These are phyloP conservation scores for Hypotaenidia okinawae DNA, from an alignment of 2,797 vertebrate species.

Conservation along the genomic window DNA sequence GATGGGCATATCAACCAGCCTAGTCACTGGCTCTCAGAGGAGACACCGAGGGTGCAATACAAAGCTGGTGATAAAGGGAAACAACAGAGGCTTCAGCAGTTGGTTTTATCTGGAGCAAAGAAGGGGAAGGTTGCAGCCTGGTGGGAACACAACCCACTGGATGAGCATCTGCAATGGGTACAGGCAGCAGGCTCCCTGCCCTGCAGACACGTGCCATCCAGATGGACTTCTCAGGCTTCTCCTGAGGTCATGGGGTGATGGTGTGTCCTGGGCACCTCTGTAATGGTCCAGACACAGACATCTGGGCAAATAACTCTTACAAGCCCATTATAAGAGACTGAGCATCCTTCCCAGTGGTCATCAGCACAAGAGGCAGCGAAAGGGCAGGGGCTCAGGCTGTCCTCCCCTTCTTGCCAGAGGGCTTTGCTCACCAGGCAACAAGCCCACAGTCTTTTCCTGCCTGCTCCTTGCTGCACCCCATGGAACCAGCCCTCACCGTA, in stretches of 20 bases:
- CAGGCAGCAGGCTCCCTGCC: not conserved
- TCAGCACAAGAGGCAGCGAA: not conserved
- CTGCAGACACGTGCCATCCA: not conserved
- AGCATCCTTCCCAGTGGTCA: not conserved
- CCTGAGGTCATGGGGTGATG: fast-evolving
- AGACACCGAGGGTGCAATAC: not conserved
- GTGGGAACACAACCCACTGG: not conserved
- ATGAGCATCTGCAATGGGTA: fast-evolving
- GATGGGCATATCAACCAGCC: not conserved
- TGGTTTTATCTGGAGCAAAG: not conserved
- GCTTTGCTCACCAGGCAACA: not conserved
- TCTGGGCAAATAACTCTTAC: not conserved
- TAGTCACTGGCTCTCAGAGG: not conserved
- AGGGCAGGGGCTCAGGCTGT: not conserved
- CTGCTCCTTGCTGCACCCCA: not conserved
- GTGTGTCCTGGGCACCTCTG: fast-evolving
- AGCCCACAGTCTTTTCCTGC: not conserved
- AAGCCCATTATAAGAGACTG: fast-evolving
- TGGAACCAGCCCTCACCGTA: not conserved
- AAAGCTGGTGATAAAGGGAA: not conserved
- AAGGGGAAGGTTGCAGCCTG: not conserved
- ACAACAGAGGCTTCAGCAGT: not conserved
- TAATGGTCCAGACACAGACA: not conserved
- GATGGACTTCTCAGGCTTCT: not conserved
- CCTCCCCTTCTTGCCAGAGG: not conserved